Conservation (phyloP, 2,888 invertebrate species). For the Meganola albula region DNA sequence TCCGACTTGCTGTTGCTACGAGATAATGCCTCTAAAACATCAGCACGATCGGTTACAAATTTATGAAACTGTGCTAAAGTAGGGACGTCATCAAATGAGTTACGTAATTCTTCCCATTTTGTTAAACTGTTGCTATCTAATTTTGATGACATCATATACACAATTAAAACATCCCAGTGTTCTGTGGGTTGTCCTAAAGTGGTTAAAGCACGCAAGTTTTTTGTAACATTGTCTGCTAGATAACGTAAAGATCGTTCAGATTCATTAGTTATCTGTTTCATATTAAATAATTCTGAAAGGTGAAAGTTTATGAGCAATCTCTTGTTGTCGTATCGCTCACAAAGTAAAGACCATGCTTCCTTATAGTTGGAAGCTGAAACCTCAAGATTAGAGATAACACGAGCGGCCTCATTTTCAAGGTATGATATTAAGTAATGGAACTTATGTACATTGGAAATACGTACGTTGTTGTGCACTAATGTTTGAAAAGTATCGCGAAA, state of each 20-base stretch:
- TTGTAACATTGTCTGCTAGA: slow-evolving; percentile 22
- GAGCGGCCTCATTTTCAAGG: slow-evolving; percentile 19
- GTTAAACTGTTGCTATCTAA: slow-evolving; percentile 17
- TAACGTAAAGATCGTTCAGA: slow-evolving; percentile 16
- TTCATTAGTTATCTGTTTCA: slow-evolving; percentile 8
- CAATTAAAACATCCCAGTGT: slow-evolving; percentile 19
- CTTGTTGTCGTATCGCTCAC: slow-evolving; percentile 19
- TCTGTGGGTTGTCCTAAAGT: slow-evolving; percentile 20
- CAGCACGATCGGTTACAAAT: slow-evolving; percentile 24
- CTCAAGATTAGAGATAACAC: slow-evolving; percentile 18
- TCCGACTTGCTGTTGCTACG: no score
- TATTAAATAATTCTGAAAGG: slow-evolving; percentile 10
- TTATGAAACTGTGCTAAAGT: slow-evolving; percentile 20
- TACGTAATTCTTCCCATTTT: slow-evolving; percentile 27
- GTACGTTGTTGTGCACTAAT: slow-evolving; percentile 15
- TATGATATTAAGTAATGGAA: slow-evolving; percentile 18
- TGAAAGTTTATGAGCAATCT: slow-evolving; percentile 3
- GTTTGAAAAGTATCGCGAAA: slow-evolving; percentile 17
- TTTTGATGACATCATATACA: slow-evolving; percentile 19
- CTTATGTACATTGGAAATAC: slow-evolving; percentile 13
- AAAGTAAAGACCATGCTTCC: slow-evolving; percentile 20
- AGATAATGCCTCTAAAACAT: slow-evolving; percentile 21
- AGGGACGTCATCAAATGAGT: slow-evolving; percentile 15
- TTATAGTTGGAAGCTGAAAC: slow-evolving; percentile 19
- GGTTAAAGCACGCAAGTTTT: slow-evolving; percentile 23